Base-by-base conservation (phyloP, 2,113 vertebrate species). In the Leptobrachium leishanense region DNA sequence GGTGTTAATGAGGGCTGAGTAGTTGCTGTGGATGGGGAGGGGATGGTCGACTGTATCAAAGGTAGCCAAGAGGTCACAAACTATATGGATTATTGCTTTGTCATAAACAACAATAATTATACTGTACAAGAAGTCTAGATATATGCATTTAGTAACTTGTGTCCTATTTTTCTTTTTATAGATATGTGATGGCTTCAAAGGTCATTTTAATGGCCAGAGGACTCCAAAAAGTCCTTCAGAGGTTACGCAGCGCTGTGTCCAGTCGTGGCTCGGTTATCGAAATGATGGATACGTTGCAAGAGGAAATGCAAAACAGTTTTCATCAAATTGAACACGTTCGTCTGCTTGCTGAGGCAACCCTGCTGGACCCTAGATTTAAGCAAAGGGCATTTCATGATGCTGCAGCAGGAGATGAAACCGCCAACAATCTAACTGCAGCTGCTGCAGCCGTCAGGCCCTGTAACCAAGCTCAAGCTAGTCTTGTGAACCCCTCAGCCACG, bases 141-240 rank as follows among this genome's bases (percentile, higher is more conserved):
- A 20, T 39, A 65, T 65, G 63, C 63, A 31, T 31, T 65, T 65
- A 11, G 20, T 65, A 65, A 5, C 1, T 65, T 65, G 20, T 65
- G 20, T 15, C 63, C 63, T 65, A 9, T 11, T n/a, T 64, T 65
- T 65, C 63, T 65, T 20, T 20, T 31, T 65, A 65, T 65, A 65
- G 63, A 65, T 65, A 65, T 65, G 63, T 65, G 63, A 65, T 20
- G 2, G 63, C 63, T 20, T 15, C 63, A 39, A 65, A 65, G 63
- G 63, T 65, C 5, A 65, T 65, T 65, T 65, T 65, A 20, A 65
- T 65, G 63, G 63, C 20, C 20, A 31, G 20, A 31, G 20, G 20
- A 31, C 20, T 31, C 20, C 20, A 31, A 31, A 31, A 31, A 11
- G n/a, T 65, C 2, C 2, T 65, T 7, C 3, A 65, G 63, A 2